phyloP scores from a whole-genome alignment of 1,140 invertebrate species.

The Trissolcus basalis region DNA sequence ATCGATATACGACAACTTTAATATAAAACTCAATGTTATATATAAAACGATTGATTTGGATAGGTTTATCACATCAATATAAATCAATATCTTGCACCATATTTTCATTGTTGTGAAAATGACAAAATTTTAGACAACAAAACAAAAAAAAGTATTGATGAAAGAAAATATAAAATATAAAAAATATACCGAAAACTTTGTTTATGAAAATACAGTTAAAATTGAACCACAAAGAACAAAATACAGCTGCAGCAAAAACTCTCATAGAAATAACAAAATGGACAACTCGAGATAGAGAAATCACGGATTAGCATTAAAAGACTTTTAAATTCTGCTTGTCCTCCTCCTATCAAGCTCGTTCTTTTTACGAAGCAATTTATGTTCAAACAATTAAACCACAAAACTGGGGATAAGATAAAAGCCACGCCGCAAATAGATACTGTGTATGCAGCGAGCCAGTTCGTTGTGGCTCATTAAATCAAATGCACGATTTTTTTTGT shows the following conservation, averaged over 20 bases:
- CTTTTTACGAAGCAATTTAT: conserved; percentile 45
- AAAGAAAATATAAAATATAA: too few species aligned
- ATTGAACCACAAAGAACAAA: too few species aligned
- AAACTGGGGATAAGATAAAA: conserved; percentile 47
- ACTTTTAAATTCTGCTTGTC: conserved; percentile 30
- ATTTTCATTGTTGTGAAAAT: too few species aligned
- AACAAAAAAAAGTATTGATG: too few species aligned
- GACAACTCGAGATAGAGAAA: background rate
- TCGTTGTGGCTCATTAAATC: conserved; percentile 50
- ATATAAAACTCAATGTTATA: too few species aligned
- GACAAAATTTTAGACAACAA: too few species aligned
- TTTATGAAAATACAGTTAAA: too few species aligned
- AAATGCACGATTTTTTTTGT: conserved; percentile 39
- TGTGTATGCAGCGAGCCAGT: conserved; percentile 43
- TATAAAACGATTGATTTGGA: too few species aligned
- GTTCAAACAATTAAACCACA: conserved; percentile 50
- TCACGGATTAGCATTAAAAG: conserved; percentile 28
- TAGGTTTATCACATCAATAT: too few species aligned
- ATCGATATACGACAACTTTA: too few species aligned
- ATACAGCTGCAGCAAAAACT: background rate
- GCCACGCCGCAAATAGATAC: conserved; percentile 34
- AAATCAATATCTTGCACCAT: too few species aligned
- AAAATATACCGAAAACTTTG: too few species aligned
- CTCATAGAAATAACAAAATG: background rate
- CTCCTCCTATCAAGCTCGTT: conserved; percentile 26